A percentile compares a stretch with the other conserved stretches of the same genome.
These are phyloP conservation scores for Thymelicus sylvestris DNA, from an alignment of 2,888 invertebrate species.

Conservation along the genomic window DNA sequence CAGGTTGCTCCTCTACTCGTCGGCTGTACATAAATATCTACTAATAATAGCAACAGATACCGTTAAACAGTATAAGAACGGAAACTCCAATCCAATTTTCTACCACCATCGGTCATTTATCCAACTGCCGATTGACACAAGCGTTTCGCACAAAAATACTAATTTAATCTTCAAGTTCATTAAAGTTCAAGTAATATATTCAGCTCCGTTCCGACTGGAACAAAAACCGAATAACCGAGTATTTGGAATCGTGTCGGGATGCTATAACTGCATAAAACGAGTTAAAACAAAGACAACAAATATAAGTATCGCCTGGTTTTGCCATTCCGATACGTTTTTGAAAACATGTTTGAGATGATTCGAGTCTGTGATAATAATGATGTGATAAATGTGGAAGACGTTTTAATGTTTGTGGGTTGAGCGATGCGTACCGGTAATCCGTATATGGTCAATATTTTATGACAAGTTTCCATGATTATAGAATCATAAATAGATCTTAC, in stretches of 20 bases:
- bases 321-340: slow-evolving; percentile 40
- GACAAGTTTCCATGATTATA: too few relatives aligned
- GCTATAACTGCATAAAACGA: slow-evolving; percentile 67
- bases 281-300: slow-evolving; percentile 63
- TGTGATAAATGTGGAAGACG: slow-evolving; percentile 5
- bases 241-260: slow-evolving; percentile 70
- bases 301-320: slow-evolving; percentile 56
- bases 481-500: too few relatives aligned
- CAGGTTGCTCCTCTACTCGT: too few relatives aligned
- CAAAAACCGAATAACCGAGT: slow-evolving; percentile 73
- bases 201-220: slow-evolving; percentile 58
- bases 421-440: neutral
- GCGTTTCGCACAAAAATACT: neutral
- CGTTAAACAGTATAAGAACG: too few relatives aligned
- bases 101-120: too few relatives aligned
- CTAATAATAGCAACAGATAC: too few relatives aligned
- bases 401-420: neutral
- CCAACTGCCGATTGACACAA: too few relatives aligned
- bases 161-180: slow-evolving; percentile 56
- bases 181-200: slow-evolving; percentile 67
- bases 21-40: too few relatives aligned
- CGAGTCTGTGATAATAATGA: slow-evolving; percentile 11
- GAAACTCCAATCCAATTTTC: too few relatives aligned
- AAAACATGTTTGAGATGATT: slow-evolving; percentile 11
- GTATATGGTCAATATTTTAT: too few relatives aligned